Evolutionary conservation across 1,140 invertebrate species (phyloP).

Genomic region (Pogonomyrmex californicus): DNA sequence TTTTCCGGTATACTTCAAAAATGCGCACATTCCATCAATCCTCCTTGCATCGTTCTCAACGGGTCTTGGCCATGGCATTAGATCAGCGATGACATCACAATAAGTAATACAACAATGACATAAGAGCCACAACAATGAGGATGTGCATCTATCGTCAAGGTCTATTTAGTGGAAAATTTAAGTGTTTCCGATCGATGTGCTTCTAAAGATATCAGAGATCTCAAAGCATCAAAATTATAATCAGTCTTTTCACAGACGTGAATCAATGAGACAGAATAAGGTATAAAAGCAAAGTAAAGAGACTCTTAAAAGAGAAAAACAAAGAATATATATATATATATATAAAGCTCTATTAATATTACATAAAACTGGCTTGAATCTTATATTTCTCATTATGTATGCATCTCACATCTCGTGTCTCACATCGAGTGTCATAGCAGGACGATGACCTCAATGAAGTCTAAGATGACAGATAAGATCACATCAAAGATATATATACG

Average conservation of each 20-base stretch:
- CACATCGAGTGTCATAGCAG: neutral
- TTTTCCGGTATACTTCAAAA: neutral
- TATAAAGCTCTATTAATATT: constrained; percentile 14
- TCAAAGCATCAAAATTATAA: neutral
- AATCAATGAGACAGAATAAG: neutral
- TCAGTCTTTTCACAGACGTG: neutral
- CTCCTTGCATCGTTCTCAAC: neutral
- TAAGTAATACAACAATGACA: constrained; percentile 37
- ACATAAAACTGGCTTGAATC: neutral
- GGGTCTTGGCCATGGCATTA: constrained; percentile 33
- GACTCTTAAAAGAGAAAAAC: neutral
- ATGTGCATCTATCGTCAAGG: constrained; percentile 35
- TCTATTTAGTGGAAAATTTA: constrained; percentile 8
- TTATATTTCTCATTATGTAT: neutral
- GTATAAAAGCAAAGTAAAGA: neutral
- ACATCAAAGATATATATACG: constrained; percentile 1
- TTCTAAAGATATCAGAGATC: neutral
- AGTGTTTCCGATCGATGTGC: neutral
- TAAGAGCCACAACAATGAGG: constrained; percentile 23
- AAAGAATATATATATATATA: neutral
- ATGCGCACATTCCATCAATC: neutral
- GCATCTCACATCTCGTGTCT: neutral
- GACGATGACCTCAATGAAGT: neutral
- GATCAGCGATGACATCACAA: constrained; percentile 45
- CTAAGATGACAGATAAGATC: constrained; percentile 28